Conservation (phyloP, 1,140 invertebrate genomes). For the Spodoptera frugiperda region DNA sequence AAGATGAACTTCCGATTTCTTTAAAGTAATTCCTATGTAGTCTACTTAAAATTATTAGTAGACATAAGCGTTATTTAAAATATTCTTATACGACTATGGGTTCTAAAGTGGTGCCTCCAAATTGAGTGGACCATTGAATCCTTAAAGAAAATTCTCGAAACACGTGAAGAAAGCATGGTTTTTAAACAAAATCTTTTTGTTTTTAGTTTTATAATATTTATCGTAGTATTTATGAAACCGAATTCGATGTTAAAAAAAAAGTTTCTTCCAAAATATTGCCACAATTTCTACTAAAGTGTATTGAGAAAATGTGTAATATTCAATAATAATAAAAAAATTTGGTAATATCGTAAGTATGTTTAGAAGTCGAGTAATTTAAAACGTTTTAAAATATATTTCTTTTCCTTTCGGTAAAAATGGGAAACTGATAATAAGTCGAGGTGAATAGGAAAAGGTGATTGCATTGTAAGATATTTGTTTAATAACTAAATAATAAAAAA, state of each 20-base stretch:
- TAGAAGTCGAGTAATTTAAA: constrained; percentile 36
- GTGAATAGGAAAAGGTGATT: constrained; percentile 1
- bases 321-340: constrained; percentile 57
- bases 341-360: constrained; percentile 52
- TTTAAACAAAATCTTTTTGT: constrained; percentile 25
- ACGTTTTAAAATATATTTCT: constrained; percentile 14
- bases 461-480: constrained; percentile 19
- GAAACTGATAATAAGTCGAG: constrained; percentile 9
- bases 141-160: constrained; percentile 19
- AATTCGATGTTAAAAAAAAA: constrained; percentile 75
- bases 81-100: constrained; percentile 19
- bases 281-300: constrained; percentile 69
- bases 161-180: constrained; percentile 46
- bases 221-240: constrained; percentile 75
- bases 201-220: constrained; percentile 50
- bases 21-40: constrained; percentile 44
- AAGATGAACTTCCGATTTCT: constrained; percentile 34
- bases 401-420: constrained; percentile 15
- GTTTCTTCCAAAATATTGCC: constrained; percentile 78
- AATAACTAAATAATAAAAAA: not conserved
- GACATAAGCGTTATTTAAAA: constrained; percentile 44
- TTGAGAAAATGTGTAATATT: constrained; percentile 56
- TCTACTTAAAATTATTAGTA: constrained; percentile 40
- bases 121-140: constrained; percentile 38
- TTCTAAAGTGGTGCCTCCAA: constrained; percentile 35